Evolutionary conservation across 23 tunicate species (phyloP).

Genomic region (Trididemnum miniatum): DNA sequence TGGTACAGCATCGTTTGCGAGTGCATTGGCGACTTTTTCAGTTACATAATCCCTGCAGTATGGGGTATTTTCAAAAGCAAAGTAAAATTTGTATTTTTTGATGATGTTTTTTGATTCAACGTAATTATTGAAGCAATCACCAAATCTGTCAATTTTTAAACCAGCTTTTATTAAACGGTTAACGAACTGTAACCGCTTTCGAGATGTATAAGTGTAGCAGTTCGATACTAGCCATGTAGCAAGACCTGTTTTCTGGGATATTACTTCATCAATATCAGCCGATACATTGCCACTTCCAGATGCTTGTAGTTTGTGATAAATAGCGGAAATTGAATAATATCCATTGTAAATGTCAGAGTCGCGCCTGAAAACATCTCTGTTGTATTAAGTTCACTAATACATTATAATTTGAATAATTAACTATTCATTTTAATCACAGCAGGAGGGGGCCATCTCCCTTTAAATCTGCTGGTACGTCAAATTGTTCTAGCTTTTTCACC

Average conservation of each 20-base stretch:
- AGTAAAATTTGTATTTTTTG: constrained; percentile 45
- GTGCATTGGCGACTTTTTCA: constrained; percentile 27
- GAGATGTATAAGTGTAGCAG: background rate
- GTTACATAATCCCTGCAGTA: constrained; percentile 48
- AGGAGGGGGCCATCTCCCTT: too few species aligned
- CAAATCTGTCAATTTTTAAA: background rate
- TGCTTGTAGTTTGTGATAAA: background rate
- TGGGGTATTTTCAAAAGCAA: constrained; percentile 48
- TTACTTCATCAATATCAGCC: background rate
- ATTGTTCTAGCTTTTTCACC: too few species aligned
- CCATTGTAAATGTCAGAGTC: background rate
- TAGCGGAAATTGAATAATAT: background rate
- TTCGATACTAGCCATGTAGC: background rate
- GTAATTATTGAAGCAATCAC: background rate
- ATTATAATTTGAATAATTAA: too few species aligned
- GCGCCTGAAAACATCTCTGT: too few species aligned
- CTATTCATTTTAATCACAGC: too few species aligned
- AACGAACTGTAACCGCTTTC: constrained; percentile 33
- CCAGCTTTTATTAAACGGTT: constrained; percentile 3
- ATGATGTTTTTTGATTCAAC: background rate
- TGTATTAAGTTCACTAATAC: too few species aligned
- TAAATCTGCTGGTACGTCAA: too few species aligned
- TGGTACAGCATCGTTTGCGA: constrained; percentile 22
- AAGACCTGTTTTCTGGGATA: background rate
- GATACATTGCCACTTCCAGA: background rate